Percentiles rank a stretch among this genome's conserved stretches.
Evolutionary conservation across 2,888 invertebrate genomes (phyloP).

Genomic region (Agrochola circellaris): DNA sequence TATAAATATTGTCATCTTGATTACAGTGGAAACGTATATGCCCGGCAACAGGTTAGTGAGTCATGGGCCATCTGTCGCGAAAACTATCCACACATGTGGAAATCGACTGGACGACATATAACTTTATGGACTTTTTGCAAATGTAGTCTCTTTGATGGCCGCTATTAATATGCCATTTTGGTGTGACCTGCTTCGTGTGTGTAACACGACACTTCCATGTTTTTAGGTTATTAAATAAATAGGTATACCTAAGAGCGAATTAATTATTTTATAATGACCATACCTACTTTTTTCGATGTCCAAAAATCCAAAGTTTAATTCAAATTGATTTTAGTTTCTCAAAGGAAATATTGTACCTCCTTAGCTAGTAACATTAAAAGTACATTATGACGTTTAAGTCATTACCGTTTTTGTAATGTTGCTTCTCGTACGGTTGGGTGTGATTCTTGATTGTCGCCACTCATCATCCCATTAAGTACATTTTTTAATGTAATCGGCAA

Average conservation of each 20-base stretch:
- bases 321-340: conserved; percentile 12
- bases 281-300: conserved; percentile 52
- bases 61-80: conserved; percentile 89
- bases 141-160: conserved; percentile 75
- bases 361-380: conserved; percentile 46
- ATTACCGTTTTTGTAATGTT: conserved; percentile 45
- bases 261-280: conserved; percentile 67
- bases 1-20: conserved; percentile 81
- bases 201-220: conserved; percentile 78
- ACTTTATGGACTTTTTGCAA: conserved; percentile 78
- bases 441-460: conserved; percentile 75
- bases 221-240: conserved; percentile 48
- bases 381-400: conserved; percentile 55
- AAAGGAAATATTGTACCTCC: conserved; percentile 13
- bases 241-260: conserved; percentile 23
- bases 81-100: conserved; percentile 86
- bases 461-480: conserved; percentile 76
- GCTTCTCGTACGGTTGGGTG: conserved; percentile 49
- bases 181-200: conserved; percentile 75
- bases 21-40: conserved; percentile 82
- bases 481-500: conserved; percentile 80
- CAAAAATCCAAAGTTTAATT: conserved; percentile 46
- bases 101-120: conserved; percentile 80
- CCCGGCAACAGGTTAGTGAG: conserved; percentile 86
- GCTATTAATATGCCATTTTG: conserved; percentile 81